Evolutionary conservation across 2,113 vertebrate genomes (phyloP).

Genomic region (Sula dactylatra): DNA sequence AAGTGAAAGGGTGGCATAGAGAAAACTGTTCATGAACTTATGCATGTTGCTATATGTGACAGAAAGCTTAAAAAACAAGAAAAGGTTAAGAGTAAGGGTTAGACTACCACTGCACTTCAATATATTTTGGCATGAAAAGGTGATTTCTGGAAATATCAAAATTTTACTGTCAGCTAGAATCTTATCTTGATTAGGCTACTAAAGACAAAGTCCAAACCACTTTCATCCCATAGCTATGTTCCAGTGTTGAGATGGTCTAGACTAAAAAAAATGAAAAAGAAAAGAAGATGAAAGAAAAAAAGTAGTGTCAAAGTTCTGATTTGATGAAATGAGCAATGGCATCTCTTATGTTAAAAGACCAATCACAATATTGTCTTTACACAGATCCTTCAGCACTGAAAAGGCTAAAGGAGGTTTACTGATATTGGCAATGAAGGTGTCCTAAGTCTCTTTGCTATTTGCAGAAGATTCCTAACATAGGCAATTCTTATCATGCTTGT

Average conservation of each 20-base stretch:
- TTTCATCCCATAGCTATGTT: neutral
- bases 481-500: neutral
- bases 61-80: neutral
- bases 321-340: neutral
- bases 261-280: too few relatives aligned
- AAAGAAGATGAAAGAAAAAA: neutral
- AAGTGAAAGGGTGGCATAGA: neutral
- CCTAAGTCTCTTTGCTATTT: conserved; percentile 21
- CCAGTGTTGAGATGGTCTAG: neutral
- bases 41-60: neutral
- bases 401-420: neutral
- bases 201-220: neutral
- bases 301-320: neutral
- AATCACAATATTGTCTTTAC: neutral
- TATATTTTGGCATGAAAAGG: neutral
- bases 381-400: neutral
- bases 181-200: neutral
- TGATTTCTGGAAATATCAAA: neutral
- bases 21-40: neutral
- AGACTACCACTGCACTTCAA: neutral
- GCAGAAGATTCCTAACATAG: neutral
- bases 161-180: neutral
- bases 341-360: neutral
- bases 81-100: neutral
- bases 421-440: neutral